Evolutionary conservation across 2,888 invertebrate genomes (phyloP).

Genomic region (Morinoia aosen): DNA sequence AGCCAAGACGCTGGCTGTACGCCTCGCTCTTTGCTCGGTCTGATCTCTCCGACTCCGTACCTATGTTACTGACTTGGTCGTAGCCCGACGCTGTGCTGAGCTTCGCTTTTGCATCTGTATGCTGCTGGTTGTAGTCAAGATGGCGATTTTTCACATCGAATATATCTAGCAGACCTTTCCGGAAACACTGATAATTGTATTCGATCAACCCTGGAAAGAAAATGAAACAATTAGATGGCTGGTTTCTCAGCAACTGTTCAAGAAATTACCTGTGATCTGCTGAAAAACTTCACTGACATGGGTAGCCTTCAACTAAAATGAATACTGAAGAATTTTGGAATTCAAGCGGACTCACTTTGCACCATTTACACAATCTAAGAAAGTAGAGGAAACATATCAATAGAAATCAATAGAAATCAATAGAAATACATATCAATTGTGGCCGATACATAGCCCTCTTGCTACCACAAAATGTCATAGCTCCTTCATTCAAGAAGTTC

Average conservation of each 20-base stretch:
- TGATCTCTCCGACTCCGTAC: background rate
- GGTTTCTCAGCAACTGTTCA: background rate
- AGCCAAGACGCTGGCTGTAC: background rate
- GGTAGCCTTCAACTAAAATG: background rate
- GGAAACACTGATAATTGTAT: conserved; percentile 97
- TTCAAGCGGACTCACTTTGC: no score
- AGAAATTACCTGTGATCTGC: background rate
- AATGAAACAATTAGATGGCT: background rate
- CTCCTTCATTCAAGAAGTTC: no score
- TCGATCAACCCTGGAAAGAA: conserved; percentile 89
- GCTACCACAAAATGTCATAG: no score
- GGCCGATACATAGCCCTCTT: no score
- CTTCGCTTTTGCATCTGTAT: background rate
- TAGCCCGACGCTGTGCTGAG: background rate
- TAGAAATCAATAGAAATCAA: no score
- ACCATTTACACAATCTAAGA: no score
- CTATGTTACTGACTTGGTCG: background rate
- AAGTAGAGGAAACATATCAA: no score
- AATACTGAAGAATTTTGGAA: no score
- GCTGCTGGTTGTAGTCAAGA: conserved; percentile 54
- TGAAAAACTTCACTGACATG: background rate
- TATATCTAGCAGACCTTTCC: conserved; percentile 95
- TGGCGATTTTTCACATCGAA: conserved; percentile 78
- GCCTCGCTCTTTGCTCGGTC: background rate
- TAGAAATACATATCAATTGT: no score